These are phyloP conservation scores for Hipposideros larvatus DNA, from an alignment of 2,797 vertebrate genomes.

Conservation along the genomic window DNA sequence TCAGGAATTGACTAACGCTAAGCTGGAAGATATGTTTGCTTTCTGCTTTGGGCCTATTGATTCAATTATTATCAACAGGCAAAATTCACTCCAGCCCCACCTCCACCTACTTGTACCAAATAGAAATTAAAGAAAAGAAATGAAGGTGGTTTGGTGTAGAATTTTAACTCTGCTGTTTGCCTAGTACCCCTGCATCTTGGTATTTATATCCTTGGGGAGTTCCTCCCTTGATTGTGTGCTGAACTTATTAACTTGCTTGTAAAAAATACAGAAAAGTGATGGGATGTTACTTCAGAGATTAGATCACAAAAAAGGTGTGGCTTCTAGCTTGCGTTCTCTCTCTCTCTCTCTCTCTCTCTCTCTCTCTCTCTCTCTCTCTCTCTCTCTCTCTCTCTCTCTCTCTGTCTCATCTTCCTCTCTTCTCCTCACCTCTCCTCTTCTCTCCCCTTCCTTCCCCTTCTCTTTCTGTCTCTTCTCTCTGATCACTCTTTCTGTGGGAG, in stretches of 20 bases:
- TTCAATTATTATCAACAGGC: neutral
- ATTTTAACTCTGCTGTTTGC: neutral
- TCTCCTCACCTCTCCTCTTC: neutral
- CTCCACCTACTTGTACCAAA: neutral
- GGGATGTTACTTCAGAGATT: neutral
- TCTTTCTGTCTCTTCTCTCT: neutral
- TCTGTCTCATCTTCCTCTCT: neutral
- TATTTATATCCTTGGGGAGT: neutral
- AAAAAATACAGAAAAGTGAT: neutral
- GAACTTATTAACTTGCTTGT: neutral
- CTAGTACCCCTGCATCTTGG: neutral
- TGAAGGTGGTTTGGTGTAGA: neutral
- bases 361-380: neutral
- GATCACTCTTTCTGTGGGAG: neutral
- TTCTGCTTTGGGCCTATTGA: neutral
- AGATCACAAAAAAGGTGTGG: neutral
- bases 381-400: neutral
- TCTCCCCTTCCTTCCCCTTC: neutral
- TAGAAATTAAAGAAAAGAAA: neutral
- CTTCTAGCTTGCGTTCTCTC: neutral
- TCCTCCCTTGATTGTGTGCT: neutral
- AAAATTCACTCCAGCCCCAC: neutral
- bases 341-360: neutral
- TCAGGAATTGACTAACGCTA: neutral
- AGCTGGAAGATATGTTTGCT: neutral